Base-by-base conservation (phyloP, 1,140 invertebrate genomes). In the Paraescarpia echinospica region DNA sequence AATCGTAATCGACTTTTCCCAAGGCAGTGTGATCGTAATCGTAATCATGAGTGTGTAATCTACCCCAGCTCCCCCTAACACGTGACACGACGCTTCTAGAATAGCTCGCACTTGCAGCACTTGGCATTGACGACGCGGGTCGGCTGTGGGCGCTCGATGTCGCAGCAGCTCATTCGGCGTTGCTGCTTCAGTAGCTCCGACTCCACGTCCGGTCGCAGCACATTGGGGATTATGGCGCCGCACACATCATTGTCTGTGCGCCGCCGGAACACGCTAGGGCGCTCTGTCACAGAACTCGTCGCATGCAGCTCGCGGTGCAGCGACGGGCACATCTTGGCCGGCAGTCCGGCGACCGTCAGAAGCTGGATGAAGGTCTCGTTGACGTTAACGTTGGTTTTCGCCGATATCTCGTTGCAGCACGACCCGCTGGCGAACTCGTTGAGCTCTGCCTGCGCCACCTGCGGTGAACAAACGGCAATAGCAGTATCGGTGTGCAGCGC, bases 281-380 rank as follows among this genome's bases (percentile, higher is more conserved):
- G 34, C 90, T 41, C 90, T 0, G 14, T 41, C 18, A 41, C 90
- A 14, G 90, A 34, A 18, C 34, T 41, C 8, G 90, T 41, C 18
- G 91, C 35, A 12, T 91, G 91, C 14, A 91, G 33, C 35, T 59
- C 22, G n/a, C 91, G 91, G 91, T 91, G 91, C 91, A 48, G 91
- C 8, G 91, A 91, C 91, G 91, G 91, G 41, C 91, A 48, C 91
- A 91, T 91, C 91, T 91, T 59, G 8, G 51, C 91, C 12, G 91
- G 91, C 33, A 91, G 91, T 33, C 51, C 33, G 34, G 91, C 91
- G 31, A 91, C 35, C 27, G 35, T 48, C 27, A 91, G 51, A 6
- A 91, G 33, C 34, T 91, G 35, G 8, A 91, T 33, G 91, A 91
- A 91, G 6, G 51, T 59, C 91, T 91, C 91, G 33, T 91, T 59